Evolutionary conservation across 2,113 vertebrate species (phyloP).

Genomic region (Poecile atricapillus): DNA sequence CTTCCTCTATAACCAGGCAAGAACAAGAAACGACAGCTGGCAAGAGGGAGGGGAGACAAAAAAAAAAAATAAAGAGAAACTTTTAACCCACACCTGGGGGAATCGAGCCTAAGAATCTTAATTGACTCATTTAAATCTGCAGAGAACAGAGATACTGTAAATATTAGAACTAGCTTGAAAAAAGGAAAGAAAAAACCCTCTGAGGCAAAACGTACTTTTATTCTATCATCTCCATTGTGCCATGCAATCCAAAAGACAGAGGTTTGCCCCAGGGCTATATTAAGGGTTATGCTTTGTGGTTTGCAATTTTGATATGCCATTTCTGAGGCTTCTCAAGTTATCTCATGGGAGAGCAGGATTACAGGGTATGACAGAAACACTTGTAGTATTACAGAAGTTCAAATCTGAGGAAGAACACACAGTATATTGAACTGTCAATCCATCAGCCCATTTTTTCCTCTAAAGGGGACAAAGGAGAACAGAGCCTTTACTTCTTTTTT

Average conservation of each 20-base stretch:
- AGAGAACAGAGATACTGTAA: constrained; percentile 54
- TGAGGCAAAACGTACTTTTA: constrained; percentile 34
- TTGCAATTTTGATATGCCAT: constrained; percentile 47
- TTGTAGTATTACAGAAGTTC: not conserved
- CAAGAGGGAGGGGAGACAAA: not conserved
- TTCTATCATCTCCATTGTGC: constrained; percentile 8
- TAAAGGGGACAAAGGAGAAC: not conserved
- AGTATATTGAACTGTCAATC: not conserved
- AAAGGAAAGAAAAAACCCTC: constrained; percentile 7
- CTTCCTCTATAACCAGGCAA: not conserved
- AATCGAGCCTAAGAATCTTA: constrained; percentile 35
- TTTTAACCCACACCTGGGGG: constrained; percentile 19
- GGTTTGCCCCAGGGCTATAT: constrained; percentile 33
- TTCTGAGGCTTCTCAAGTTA: constrained; percentile 43
- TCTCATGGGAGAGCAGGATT: constrained; percentile 20
- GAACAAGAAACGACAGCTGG: not conserved
- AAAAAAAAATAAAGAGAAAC: not conserved
- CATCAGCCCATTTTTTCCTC: not conserved
- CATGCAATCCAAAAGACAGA: constrained; percentile 45
- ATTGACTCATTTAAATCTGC: constrained; percentile 60
- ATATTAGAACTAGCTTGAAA: constrained; percentile 41
- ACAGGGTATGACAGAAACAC: not conserved
- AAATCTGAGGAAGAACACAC: not conserved
- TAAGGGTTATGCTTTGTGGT: constrained; percentile 46
- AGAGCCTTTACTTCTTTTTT: not conserved